Evolutionary conservation across 2,888 invertebrate species (phyloP), one percentile per base, ranked within the genome.

Genomic region (Teleogryllus oceanicus): DNA sequence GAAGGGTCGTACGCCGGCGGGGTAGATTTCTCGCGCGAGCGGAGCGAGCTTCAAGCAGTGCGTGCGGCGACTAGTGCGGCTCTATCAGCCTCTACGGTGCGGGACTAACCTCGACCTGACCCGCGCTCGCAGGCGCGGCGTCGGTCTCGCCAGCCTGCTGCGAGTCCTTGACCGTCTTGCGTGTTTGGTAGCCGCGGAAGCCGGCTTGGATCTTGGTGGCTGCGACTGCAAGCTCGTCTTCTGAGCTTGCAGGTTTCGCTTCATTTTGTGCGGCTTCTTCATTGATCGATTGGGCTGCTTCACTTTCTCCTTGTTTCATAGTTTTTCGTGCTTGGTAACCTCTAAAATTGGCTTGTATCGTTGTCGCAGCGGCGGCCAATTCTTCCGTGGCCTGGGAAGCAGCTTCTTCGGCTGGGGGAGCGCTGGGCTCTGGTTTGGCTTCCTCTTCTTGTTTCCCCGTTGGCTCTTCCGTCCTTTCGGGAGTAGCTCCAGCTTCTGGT

Each of bases 151-250:
- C n/a, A 0, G 62, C 62, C n/a, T 62, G 62, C 62, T 62, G 62
- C 13, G n/a, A n/a, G 13, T 16, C 62, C 62, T 62, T 13, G 62
- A 62, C 83, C 75, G 87, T 87, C 81, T 87, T 87, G 51, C 88
- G 86, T 50, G 85, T 86, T 83, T 87, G 87, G 80, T 87, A 87
- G n/a, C 87, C 88, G 18, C 88, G 86, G 84, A 87, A 88, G 24
- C 86, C 85, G 0, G 88, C 87, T 82, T 88, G 88, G 80, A 88
- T 88, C 84, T 88, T 88, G 3, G 87, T 87, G 0, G 88, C 88
- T 5, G 88, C 88, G 82, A 24, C 18, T 13, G 16, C 1, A 13
- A 75, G 75, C n/a, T 13, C 13, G 75, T 75, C 75, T 20, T 74
- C 18, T 18, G 74, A 18, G 74, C 74, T 20, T 20, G 20, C 74